These are phyloP conservation scores for Julus scanicus DNA, from an alignment of 2,888 invertebrate species.

Conservation along the genomic window DNA sequence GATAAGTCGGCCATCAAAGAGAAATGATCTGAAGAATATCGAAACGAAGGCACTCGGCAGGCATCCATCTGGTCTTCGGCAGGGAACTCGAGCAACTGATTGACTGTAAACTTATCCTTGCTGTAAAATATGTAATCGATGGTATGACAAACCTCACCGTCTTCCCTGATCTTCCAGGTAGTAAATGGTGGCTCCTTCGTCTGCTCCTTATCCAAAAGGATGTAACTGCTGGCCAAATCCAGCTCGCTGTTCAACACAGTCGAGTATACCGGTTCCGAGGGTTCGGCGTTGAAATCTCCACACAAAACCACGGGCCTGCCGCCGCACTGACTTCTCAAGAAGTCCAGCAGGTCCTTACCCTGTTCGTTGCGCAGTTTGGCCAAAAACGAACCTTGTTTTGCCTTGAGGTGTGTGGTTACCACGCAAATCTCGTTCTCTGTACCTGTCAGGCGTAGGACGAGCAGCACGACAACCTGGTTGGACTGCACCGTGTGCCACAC, in stretches of 20 bases:
- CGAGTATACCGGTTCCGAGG: constrained; percentile 76
- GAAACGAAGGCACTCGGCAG: constrained; percentile 74
- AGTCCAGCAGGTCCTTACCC: constrained; percentile 75
- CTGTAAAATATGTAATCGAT: constrained; percentile 80
- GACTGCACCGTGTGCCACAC: constrained; percentile 78
- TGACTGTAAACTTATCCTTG: constrained; percentile 71
- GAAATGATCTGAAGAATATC: constrained; percentile 82
- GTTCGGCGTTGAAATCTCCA: constrained; percentile 83
- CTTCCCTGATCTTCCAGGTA: constrained; percentile 79
- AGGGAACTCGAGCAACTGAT: constrained; percentile 73
- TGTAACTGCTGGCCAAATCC: constrained; percentile 64
- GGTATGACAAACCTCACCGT: constrained; percentile 78
- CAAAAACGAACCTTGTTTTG: constrained; percentile 75
- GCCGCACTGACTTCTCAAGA: constrained; percentile 69
- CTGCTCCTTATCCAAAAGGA: constrained; percentile 52
- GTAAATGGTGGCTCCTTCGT: constrained; percentile 76
- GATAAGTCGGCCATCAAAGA: constrained; percentile 76
- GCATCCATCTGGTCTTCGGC: constrained; percentile 75
- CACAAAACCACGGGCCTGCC: constrained; percentile 74
- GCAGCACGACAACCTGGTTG: constrained; percentile 76
- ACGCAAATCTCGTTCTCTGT: constrained; percentile 74
- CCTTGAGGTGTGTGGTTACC: constrained; percentile 80
- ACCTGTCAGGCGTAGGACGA: constrained; percentile 70
- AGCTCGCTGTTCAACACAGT: constrained; percentile 67
- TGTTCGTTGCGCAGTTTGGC: constrained; percentile 78